Evolutionary conservation across 1,140 invertebrate species (phyloP).

Genomic region (Pachypsylla venusta): DNA sequence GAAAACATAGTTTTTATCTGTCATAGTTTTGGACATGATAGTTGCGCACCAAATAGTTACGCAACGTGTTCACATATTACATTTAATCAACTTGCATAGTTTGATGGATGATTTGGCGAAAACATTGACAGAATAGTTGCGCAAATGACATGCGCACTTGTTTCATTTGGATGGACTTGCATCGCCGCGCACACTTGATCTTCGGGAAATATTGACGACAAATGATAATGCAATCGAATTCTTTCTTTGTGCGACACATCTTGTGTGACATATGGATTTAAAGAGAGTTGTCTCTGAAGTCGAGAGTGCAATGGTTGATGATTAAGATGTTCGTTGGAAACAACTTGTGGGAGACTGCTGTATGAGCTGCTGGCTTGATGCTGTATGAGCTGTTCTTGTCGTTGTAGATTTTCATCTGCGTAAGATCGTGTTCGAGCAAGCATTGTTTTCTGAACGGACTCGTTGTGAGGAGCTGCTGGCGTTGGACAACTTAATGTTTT

Average conservation of each 20-base stretch:
- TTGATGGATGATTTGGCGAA: no score
- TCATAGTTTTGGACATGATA: no score
- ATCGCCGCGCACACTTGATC: constrained; percentile 71
- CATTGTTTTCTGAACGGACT: background rate
- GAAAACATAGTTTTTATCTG: no score
- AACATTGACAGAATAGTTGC: constrained; percentile 65
- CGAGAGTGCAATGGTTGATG: constrained; percentile 54
- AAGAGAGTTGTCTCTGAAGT: constrained; percentile 59
- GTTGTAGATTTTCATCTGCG: constrained; percentile 19
- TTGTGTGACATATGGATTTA: constrained; percentile 58
- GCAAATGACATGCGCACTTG: constrained; percentile 74
- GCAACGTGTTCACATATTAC: no score
- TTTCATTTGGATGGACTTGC: constrained; percentile 70
- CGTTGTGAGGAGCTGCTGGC: background rate
- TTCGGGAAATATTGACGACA: constrained; percentile 74
- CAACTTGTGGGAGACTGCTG: background rate
- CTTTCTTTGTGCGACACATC: constrained; percentile 41
- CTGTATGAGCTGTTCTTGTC: constrained; percentile 21
- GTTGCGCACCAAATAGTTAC: no score
- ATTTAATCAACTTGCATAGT: no score
- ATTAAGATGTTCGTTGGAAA: constrained; percentile 1
- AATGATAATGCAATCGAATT: constrained; percentile 61
- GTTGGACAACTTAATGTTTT: constrained; percentile 2
- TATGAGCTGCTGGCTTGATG: background rate
- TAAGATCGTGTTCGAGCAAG: constrained; percentile 12